phyloP scores from a whole-genome alignment of 2,797 vertebrate genomes.

The Rhyacichthys aspro region DNA sequence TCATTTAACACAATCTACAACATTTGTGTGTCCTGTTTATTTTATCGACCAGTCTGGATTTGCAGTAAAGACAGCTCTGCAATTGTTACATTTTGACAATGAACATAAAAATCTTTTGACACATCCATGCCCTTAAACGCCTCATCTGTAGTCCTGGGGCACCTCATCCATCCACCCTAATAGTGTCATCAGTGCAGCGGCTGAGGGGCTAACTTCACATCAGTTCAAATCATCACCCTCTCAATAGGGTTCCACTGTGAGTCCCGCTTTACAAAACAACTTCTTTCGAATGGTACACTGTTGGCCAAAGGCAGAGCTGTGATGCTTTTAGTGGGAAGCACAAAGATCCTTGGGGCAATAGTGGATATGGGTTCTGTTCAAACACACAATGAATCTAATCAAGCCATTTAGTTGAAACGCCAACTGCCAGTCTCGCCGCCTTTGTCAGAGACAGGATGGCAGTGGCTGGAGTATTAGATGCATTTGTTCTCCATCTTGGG shows the following conservation, averaged over 20 bases:
- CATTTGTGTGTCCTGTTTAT: no score
- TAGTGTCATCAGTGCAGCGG: slow-evolving; percentile 35
- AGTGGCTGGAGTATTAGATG: slow-evolving; percentile 35
- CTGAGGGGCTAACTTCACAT: slow-evolving; percentile 44
- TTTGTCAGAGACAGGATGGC: slow-evolving; percentile 39
- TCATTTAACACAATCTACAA: no score
- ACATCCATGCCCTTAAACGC: not conserved
- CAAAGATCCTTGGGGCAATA: slow-evolving; percentile 1
- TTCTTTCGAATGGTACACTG: slow-evolving; percentile 39
- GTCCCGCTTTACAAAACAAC: slow-evolving; percentile 52
- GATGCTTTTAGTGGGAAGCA: slow-evolving; percentile 51
- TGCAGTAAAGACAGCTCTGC: no score
- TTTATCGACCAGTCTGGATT: no score
- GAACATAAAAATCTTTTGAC: slow-evolving; percentile 2
- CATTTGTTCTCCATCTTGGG: slow-evolving; percentile 43
- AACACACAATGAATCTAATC: slow-evolving; percentile 62
- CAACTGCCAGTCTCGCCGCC: slow-evolving; percentile 37
- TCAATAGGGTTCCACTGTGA: slow-evolving; percentile 38
- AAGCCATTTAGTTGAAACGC: slow-evolving; percentile 53
- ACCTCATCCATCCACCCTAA: slow-evolving; percentile 43
- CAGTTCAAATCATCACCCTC: slow-evolving; percentile 56
- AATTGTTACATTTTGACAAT: no score
- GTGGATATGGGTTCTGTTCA: slow-evolving; percentile 29
- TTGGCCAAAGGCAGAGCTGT: slow-evolving; percentile 37
- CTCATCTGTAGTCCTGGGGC: slow-evolving; percentile 21